These are phyloP conservation scores for Sterrhoptilus dennistouni DNA, from an alignment of 2,113 vertebrate genomes.

Conservation along the genomic window DNA sequence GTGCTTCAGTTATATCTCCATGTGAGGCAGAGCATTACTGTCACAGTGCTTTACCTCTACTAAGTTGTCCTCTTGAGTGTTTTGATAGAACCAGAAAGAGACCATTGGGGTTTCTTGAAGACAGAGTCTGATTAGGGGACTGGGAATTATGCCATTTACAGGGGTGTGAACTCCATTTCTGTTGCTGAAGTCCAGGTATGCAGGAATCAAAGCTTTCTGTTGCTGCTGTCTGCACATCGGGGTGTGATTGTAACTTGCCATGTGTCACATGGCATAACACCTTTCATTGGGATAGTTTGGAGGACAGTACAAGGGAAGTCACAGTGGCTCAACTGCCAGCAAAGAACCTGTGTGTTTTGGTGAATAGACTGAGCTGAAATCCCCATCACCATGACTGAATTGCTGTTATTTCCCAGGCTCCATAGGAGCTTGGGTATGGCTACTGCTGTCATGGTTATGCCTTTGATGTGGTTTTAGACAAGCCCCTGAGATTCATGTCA, in stretches of 20 bases:
- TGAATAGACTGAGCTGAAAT: background rate
- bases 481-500: background rate
- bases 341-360: background rate
- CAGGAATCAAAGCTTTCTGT: background rate
- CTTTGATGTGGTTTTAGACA: background rate
- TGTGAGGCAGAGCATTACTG: background rate
- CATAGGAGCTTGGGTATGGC: background rate
- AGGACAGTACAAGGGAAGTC: background rate
- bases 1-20: background rate
- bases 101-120: rapidly evolving
- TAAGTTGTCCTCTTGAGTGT: background rate
- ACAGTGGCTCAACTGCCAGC: rapidly evolving
- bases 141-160: background rate
- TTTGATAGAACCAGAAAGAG: background rate
- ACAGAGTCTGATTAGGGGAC: background rate
- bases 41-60: background rate
- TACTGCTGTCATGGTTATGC: background rate
- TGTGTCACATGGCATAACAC: background rate
- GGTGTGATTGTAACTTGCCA: background rate
- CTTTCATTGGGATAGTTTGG: background rate
- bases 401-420: background rate
- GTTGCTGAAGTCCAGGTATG: background rate
- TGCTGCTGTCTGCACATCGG: background rate
- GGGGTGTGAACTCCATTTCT: background rate
- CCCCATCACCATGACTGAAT: rapidly evolving